Conservation (phyloP, 2,888 invertebrate genomes). For the Plemyria rubiginata region DNA sequence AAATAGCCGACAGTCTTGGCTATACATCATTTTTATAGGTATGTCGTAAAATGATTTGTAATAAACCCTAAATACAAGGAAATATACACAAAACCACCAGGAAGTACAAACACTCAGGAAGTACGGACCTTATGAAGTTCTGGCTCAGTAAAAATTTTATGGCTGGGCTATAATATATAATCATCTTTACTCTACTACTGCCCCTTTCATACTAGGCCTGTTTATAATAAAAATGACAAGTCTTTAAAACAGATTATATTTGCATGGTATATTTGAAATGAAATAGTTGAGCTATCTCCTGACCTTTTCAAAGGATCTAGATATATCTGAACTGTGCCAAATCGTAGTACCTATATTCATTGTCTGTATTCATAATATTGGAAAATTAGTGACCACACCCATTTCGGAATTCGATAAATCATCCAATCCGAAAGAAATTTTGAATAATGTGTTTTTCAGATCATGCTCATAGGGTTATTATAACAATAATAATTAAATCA, state of each 20-base stretch:
- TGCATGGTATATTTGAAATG: no score
- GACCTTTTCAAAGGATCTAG: no score
- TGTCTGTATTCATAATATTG: no score
- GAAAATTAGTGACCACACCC: no score
- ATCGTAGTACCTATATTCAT: no score
- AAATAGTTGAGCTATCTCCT: no score
- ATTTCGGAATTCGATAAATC: no score
- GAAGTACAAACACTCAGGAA: slow-evolving; percentile 34
- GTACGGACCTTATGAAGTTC: slow-evolving; percentile 32
- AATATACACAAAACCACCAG: slow-evolving; percentile 31
- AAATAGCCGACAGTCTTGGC: slow-evolving; percentile 2
- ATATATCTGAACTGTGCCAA: no score
- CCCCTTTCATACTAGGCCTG: slow-evolving; percentile 9
- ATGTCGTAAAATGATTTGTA: slow-evolving; percentile 33
- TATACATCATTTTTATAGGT: background rate
- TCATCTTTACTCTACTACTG: slow-evolving; percentile 11
- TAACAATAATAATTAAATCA: no score
- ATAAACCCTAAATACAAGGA: slow-evolving; percentile 32
- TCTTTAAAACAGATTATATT: background rate
- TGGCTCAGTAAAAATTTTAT: slow-evolving; percentile 41
- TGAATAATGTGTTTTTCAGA: no score
- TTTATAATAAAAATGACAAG: background rate
- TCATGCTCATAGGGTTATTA: no score
- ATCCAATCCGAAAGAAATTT: no score
- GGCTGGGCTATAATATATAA: slow-evolving; percentile 14